A percentile compares a stretch with the other conserved stretches of the same genome.
phyloP scores from a whole-genome alignment of 2,113 vertebrate genomes.

The Oreamnos americanus region DNA sequence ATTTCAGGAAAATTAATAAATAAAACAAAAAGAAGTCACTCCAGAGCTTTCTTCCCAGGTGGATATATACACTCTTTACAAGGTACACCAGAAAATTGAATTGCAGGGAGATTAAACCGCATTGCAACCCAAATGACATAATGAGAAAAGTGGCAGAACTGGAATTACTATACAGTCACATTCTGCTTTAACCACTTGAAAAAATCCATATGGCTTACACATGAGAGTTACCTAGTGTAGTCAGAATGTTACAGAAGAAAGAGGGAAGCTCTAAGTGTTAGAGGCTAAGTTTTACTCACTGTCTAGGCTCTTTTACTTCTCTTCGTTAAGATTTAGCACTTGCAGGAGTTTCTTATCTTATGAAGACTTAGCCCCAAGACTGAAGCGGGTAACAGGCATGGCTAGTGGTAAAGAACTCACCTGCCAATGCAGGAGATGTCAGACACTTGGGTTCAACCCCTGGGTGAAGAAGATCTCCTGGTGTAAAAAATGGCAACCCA shows the following conservation, averaged over 20 bases:
- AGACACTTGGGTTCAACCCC: neutral
- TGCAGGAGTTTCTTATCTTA: neutral
- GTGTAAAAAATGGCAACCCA: neutral
- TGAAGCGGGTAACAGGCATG: neutral
- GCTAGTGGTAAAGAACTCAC: neutral
- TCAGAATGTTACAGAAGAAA: neutral
- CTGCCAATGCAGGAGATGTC: neutral
- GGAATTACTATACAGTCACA: neutral
- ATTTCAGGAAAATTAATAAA: slow-evolving; percentile 38
- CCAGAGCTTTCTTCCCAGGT: neutral
- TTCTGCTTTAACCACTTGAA: slow-evolving; percentile 21
- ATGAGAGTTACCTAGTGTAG: neutral
- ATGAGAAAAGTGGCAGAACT: neutral
- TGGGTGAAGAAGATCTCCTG: neutral
- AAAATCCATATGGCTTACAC: neutral
- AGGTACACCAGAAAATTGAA: slow-evolving; percentile 8
- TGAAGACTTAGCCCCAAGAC: neutral
- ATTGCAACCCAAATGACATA: neutral
- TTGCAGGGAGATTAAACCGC: neutral
- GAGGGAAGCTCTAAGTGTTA: neutral
- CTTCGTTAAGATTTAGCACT: neutral
- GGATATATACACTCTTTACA: neutral
- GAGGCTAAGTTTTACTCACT: neutral
- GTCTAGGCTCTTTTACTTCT: neutral
- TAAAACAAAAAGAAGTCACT: neutral